Conservation (phyloP, 1,140 invertebrate species). For the Adoxophyes honmai region DNA sequence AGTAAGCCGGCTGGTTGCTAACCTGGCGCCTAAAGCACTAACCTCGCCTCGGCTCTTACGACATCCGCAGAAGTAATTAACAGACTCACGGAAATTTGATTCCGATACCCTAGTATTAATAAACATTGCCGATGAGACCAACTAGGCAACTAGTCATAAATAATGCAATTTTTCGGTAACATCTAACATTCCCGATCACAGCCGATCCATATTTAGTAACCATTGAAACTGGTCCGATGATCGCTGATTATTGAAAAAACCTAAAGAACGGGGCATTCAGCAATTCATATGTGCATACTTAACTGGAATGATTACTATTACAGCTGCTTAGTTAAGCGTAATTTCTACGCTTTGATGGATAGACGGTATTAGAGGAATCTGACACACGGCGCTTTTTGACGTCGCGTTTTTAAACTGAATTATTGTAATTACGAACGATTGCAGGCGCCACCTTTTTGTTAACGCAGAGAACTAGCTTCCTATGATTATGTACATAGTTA, state of each 20-base stretch:
- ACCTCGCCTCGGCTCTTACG: too few relatives aligned
- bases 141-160: too few relatives aligned
- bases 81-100: too few relatives aligned
- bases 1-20: too few relatives aligned
- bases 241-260: background rate
- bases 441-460: too few relatives aligned
- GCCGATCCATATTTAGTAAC: constrained; percentile 4
- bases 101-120: too few relatives aligned
- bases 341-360: constrained; percentile 15
- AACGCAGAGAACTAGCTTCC: too few relatives aligned
- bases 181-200: background rate
- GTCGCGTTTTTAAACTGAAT: background rate
- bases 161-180: background rate
- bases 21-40: too few relatives aligned
- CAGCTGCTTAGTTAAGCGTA: constrained; percentile 1
- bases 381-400: background rate
- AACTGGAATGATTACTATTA: constrained; percentile 1
- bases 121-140: too few relatives aligned
- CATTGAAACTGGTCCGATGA: constrained; percentile 4
- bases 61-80: too few relatives aligned
- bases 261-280: background rate
- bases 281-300: background rate
- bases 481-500: too few relatives aligned
- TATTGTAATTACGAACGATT: too few relatives aligned
- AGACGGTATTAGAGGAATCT: background rate